Evolutionary conservation across 2,113 vertebrate species (phyloP).

Genomic region (Falcunculus frontatus): DNA sequence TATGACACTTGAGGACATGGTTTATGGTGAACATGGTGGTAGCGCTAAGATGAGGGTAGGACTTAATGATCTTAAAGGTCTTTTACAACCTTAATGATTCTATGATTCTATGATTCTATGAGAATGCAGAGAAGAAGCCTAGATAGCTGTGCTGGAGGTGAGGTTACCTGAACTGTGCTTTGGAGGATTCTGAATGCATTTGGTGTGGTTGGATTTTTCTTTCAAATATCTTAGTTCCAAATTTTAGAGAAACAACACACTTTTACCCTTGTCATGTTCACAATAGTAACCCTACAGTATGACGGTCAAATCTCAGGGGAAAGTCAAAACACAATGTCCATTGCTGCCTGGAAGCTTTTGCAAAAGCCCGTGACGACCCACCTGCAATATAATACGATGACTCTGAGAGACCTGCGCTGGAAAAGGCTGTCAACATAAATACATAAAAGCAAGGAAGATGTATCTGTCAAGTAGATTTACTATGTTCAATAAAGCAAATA

Average conservation of each 20-base stretch:
- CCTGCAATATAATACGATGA: background rate
- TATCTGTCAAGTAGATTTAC: background rate
- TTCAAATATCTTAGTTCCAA: background rate
- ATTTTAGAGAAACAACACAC: background rate
- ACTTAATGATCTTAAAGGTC: background rate
- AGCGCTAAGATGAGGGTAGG: background rate
- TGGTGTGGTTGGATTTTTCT: background rate
- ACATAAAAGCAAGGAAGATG: background rate
- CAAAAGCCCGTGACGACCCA: background rate
- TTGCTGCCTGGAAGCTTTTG: background rate
- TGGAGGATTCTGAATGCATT: background rate
- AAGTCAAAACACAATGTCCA: background rate
- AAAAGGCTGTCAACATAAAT: background rate
- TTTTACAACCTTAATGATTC: background rate
- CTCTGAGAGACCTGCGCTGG: background rate
- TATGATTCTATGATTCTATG: background rate
- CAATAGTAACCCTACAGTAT: background rate
- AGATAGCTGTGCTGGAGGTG: background rate
- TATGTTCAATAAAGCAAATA: background rate
- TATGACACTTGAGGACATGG: background rate
- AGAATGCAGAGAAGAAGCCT: background rate
- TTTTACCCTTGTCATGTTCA: background rate
- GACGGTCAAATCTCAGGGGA: background rate
- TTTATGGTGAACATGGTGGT: background rate
- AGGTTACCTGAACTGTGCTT: background rate